Percentiles rank a stretch among this genome's conserved stretches.
Evolutionary conservation across 2,797 vertebrate genomes (phyloP).

Genomic region (Xerus rutilus): DNA sequence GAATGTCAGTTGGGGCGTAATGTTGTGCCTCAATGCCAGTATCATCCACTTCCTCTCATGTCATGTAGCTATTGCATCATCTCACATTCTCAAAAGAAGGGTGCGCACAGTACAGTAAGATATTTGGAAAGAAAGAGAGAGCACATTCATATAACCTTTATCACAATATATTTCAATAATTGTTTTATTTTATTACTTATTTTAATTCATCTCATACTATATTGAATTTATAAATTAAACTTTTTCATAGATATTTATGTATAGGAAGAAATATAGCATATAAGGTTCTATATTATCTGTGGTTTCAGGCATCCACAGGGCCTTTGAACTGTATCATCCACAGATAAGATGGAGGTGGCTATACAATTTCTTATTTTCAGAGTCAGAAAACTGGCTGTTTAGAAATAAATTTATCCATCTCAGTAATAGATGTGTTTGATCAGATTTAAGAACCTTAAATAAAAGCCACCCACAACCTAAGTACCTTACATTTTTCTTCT

Average conservation of each 20-base stretch:
- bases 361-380: background rate
- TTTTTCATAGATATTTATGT: background rate
- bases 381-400: background rate
- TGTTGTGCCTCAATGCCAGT: accelerated
- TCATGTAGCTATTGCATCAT: background rate
- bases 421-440: background rate
- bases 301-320: background rate
- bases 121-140: background rate
- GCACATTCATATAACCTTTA: background rate
- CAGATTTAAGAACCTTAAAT: background rate
- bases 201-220: background rate
- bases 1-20: background rate
- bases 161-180: background rate
- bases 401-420: background rate
- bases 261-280: background rate
- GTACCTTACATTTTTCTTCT: background rate
- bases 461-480: background rate
- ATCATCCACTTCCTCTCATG: background rate
- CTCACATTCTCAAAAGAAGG: background rate
- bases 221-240: background rate
- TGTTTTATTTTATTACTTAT: background rate
- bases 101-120: background rate
- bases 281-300: background rate
- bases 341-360: background rate
- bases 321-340: background rate